A percentile compares a stretch with the other conserved stretches of the same genome.
These are phyloP conservation scores for Monochamus alternatus DNA, from an alignment of 2,888 invertebrate species.

Conservation along the genomic window DNA sequence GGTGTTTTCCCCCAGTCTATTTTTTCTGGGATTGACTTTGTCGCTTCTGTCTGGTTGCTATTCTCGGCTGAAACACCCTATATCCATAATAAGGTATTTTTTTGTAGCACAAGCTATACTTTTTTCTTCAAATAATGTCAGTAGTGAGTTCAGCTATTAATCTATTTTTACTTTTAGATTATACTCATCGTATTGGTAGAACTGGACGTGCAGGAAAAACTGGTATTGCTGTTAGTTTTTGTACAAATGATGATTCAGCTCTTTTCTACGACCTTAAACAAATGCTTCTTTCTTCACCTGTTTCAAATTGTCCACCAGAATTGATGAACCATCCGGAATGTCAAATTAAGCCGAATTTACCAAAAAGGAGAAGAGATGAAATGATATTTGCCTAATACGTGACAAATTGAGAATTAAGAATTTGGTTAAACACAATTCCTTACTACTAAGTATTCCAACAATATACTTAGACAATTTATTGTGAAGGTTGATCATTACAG, in stretches of 20 bases:
- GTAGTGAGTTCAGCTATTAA: conserved; percentile 5
- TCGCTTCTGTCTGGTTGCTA: too few species aligned
- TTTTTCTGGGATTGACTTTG: too few species aligned
- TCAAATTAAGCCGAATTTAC: conserved; percentile 96
- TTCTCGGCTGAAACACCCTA: too few species aligned
- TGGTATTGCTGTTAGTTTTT: conserved; percentile 96
- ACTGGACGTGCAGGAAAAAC: conserved; percentile 99
- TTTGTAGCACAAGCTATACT: too few species aligned
- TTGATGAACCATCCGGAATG: conserved; percentile 98
- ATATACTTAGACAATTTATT: too few species aligned
- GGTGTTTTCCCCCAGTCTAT: too few species aligned
- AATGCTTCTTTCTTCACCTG: conserved; percentile 89
- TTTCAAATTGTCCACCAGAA: conserved; percentile 96
- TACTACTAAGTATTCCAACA: too few species aligned
- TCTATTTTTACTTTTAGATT: conserved; percentile 75
- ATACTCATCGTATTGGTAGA: conserved; percentile 98
- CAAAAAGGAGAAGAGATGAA: conserved; percentile 94
- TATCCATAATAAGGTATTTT: too few species aligned
- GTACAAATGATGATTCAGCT: conserved; percentile 96
- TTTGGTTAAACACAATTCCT: too few species aligned
- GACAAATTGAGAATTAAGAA: neutral
- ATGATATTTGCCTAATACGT: conserved; percentile 89
- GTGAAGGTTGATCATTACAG: too few species aligned
- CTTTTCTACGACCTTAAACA: conserved; percentile 98
- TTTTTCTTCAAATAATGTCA: too few species aligned